These are phyloP conservation scores for Chrosomus eos DNA, from an alignment of 2,797 vertebrate genomes.

Conservation along the genomic window DNA sequence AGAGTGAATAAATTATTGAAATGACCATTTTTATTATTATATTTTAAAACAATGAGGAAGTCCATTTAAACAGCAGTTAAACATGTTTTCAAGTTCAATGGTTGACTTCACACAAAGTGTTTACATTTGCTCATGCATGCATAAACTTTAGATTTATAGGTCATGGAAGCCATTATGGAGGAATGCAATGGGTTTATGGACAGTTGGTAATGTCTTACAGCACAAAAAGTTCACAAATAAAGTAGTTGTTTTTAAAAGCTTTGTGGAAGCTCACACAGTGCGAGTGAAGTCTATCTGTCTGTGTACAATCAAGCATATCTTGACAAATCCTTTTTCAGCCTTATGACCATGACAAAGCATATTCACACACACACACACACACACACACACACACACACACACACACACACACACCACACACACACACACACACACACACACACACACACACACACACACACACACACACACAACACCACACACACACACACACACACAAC, in stretches of 20 bases:
- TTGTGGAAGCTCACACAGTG: neutral
- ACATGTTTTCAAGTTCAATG: neutral
- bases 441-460: neutral
- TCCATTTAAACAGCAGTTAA: neutral
- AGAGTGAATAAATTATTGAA: neutral
- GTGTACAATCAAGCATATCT: neutral
- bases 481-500: neutral
- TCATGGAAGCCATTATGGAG: slow-evolving; percentile 48
- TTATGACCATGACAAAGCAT: slow-evolving; percentile 54
- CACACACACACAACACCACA: slow-evolving; percentile 10
- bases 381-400: too few species aligned
- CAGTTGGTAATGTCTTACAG: neutral
- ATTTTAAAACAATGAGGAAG: neutral
- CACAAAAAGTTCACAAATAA: slow-evolving; percentile 13
- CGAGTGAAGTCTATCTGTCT: neutral
- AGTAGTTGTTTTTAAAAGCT: slow-evolving; percentile 1
- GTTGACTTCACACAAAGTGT: slow-evolving; percentile 16
- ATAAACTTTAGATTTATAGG: slow-evolving; percentile 45
- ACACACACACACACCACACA: too few species aligned
- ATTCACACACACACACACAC: neutral
- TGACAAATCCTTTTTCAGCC: slow-evolving; percentile 24
- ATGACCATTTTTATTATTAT: neutral
- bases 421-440: too few species aligned
- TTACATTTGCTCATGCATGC: slow-evolving; percentile 31
- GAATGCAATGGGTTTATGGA: slow-evolving; percentile 50